Evolutionary conservation across 2,888 invertebrate species (phyloP).

Genomic region (Deilephila elpenor): DNA sequence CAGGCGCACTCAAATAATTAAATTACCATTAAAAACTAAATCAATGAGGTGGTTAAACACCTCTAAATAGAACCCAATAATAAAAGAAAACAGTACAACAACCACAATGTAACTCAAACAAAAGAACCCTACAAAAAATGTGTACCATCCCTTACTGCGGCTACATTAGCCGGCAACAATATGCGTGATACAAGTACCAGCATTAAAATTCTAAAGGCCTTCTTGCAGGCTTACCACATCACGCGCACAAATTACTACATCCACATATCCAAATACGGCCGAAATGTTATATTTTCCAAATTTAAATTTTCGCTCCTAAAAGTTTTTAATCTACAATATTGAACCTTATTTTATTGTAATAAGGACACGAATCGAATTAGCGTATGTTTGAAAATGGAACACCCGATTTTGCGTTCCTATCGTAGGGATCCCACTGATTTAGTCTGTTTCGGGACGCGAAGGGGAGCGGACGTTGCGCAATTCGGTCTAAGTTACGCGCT

Average conservation of each 20-base stretch:
- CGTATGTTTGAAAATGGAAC: slow-evolving; percentile 5
- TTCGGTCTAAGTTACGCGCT: slow-evolving; percentile 32
- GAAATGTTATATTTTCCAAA: slow-evolving; percentile 37
- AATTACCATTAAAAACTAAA: too few species aligned
- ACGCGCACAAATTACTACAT: slow-evolving; percentile 57
- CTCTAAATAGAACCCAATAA: neutral
- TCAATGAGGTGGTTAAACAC: neutral
- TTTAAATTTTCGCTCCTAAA: slow-evolving; percentile 12
- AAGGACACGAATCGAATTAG: slow-evolving; percentile 31
- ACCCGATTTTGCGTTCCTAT: slow-evolving; percentile 30
- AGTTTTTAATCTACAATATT: slow-evolving; percentile 17
- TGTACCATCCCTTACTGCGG: slow-evolving; percentile 32
- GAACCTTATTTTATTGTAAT: slow-evolving; percentile 12
- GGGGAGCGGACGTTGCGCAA: slow-evolving; percentile 14
- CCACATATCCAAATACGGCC: slow-evolving; percentile 38
- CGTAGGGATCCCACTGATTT: slow-evolving; percentile 40
- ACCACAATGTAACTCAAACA: too few species aligned
- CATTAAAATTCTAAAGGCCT: slow-evolving; percentile 57
- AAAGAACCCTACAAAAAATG: slow-evolving; percentile 21
- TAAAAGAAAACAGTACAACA: neutral
- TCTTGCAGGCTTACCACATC: slow-evolving; percentile 49
- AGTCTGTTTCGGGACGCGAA: slow-evolving; percentile 35
- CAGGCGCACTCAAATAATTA: too few species aligned
- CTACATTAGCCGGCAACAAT: slow-evolving; percentile 44
- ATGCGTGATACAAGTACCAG: slow-evolving; percentile 38